phyloP scores from a whole-genome alignment of 2,113 vertebrate species.

The Donacobius atricapilla region DNA sequence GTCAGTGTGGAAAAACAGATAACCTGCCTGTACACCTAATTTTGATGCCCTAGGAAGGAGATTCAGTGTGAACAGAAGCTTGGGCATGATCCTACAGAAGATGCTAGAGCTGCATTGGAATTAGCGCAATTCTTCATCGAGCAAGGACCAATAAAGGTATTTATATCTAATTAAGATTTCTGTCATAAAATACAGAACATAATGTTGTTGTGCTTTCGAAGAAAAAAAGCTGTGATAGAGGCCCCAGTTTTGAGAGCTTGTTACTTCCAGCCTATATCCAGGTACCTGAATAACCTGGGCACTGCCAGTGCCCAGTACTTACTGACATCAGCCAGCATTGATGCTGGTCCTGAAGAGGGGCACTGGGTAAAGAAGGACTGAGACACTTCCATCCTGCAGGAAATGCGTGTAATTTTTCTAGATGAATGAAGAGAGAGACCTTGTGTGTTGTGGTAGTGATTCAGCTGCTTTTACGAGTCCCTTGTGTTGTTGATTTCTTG shows the following conservation, averaged over 20 bases:
- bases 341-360: not conserved
- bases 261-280: not conserved
- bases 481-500: not conserved
- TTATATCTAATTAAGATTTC: not conserved
- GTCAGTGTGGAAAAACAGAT: constrained; percentile 26
- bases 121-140: constrained; percentile 87
- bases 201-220: not conserved
- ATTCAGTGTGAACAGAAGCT: constrained; percentile 76
- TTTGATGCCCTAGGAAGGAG: constrained; percentile 75
- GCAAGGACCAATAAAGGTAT: constrained; percentile 82
- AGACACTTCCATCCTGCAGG: not conserved
- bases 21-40: constrained; percentile 13
- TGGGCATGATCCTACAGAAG: constrained; percentile 86
- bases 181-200: not conserved
- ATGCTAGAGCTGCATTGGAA: constrained; percentile 82
- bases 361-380: not conserved
- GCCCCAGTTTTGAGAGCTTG: not conserved
- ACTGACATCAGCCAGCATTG: not conserved
- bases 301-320: not conserved
- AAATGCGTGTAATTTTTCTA: not conserved
- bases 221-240: not conserved
- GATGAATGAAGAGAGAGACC: not conserved
- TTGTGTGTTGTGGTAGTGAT: not conserved
- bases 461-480: not conserved
- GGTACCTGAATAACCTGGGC: not conserved